These are phyloP conservation scores for Steinernema carpocapsae DNA, from an alignment of 2,888 invertebrate genomes.

Conservation along the genomic window DNA sequence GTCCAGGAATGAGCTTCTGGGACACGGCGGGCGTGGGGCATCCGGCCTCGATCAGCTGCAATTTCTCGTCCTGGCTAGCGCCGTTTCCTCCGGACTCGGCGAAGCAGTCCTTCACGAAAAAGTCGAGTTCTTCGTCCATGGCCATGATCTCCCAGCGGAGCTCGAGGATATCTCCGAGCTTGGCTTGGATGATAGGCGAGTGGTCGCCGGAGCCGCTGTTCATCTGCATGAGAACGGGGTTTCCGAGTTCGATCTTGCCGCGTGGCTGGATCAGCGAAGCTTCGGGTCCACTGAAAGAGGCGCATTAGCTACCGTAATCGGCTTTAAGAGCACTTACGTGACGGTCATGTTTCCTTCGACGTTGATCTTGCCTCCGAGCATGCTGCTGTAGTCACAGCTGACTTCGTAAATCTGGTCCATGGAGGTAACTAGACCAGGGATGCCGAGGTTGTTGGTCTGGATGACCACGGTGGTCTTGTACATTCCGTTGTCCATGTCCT, in stretches of 20 bases:
- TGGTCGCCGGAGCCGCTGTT: slow-evolving; percentile 56
- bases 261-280: slow-evolving; percentile 67
- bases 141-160: slow-evolving; percentile 69
- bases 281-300: slow-evolving; percentile 62
- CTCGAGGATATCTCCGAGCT: slow-evolving; percentile 68
- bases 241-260: slow-evolving; percentile 68
- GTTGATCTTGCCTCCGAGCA: slow-evolving; percentile 65
- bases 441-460: slow-evolving; percentile 69
- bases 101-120: slow-evolving; percentile 67
- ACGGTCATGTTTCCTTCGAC: slow-evolving; percentile 67
- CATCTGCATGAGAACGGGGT: slow-evolving; percentile 69
- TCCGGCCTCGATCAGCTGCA: slow-evolving; percentile 66
- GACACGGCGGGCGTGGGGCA: slow-evolving; percentile 69
- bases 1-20: slow-evolving; percentile 67
- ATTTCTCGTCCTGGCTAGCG: slow-evolving; percentile 55
- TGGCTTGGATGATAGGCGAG: slow-evolving; percentile 58
- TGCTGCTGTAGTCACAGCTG: slow-evolving; percentile 64
- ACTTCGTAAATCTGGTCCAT: slow-evolving; percentile 68
- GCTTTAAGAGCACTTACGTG: slow-evolving; percentile 45
- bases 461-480: slow-evolving; percentile 68
- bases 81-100: slow-evolving; percentile 63
- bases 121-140: slow-evolving; percentile 68
- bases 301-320: background rate
- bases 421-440: slow-evolving; percentile 68
- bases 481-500: slow-evolving; percentile 59